Conservation (phyloP, 2,797 vertebrate species). For the Rhodeus uyekii region DNA sequence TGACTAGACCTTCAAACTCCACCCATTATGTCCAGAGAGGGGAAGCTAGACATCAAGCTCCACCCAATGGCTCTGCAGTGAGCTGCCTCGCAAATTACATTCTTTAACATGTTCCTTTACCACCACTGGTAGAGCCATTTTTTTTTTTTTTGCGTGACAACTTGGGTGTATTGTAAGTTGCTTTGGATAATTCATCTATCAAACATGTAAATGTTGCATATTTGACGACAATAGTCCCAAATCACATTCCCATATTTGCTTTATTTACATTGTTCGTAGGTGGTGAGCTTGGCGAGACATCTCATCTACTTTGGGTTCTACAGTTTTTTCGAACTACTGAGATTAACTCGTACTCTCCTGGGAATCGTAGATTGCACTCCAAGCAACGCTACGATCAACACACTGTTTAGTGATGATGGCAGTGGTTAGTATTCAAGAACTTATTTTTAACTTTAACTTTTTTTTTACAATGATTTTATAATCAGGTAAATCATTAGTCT, state of each 20-base stretch:
- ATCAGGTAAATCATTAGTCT: too few species aligned
- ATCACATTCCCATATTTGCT: neutral
- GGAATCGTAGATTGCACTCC: slow-evolving; percentile 96
- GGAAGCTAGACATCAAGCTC: neutral
- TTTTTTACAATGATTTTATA: too few species aligned
- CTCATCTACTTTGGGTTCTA: slow-evolving; percentile 99
- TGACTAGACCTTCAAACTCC: neutral
- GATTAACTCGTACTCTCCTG: slow-evolving; percentile 91
- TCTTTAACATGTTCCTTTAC: too few species aligned
- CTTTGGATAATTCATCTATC: neutral
- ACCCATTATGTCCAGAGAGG: neutral
- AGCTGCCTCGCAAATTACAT: neutral
- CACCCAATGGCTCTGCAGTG: too few species aligned
- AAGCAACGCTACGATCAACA: slow-evolving; percentile 72
- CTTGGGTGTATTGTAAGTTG: too few species aligned
- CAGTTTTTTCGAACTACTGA: slow-evolving; percentile 95
- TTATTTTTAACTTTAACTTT: too few species aligned
- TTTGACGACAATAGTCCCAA: neutral
- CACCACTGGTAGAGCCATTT: too few species aligned
- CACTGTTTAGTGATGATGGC: slow-evolving; percentile 80
- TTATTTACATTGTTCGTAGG: slow-evolving; percentile 70
- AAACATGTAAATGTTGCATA: neutral
- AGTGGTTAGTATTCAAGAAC: slow-evolving; percentile 73
- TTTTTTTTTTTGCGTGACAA: too few species aligned
- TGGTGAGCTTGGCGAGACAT: slow-evolving; percentile 95